Evolutionary conservation across 2,797 vertebrate species (phyloP), one percentile per base, ranked within the genome.

Genomic region (Chaetodon trifasciatus): DNA sequence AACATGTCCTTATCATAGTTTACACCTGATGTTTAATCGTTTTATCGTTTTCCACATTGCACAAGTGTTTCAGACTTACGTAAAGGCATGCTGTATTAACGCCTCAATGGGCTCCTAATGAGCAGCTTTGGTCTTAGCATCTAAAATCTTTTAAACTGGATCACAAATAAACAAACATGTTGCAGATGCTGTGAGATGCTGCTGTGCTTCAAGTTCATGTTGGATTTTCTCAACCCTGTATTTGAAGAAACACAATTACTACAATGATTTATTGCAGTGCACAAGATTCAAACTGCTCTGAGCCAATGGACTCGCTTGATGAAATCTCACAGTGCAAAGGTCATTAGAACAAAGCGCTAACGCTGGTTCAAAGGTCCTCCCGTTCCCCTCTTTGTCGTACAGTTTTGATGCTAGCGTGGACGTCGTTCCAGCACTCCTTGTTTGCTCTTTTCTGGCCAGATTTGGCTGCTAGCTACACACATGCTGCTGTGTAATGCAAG

Each of bases 351-450:
- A 56, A 56, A 68, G 56, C 44, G 35, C 23, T 65, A 57, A 56
- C 37, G 24, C 39, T 1, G 42, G 79, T 70, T 62, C 86, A 88
- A 87, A 89, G 86, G 86, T 89, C 64, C 15, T 1, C 0, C 19
- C 17, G 21, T 32, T 19, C 5, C 11, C 23, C 21, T 73, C 56
- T 47, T 44, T 35, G 8, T 39, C 17, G 19, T 9, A 13, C 16
- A 1, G 5, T 24, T 5, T 35, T 4, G 9, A 58, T 40, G 53
- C 46, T 5, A 40, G 12, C 5, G 8, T 49, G 44, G 56, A 47
- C 13, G 5, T 49, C 23, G 23, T 16, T 64, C 55, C 53, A 53
- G 44, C 49, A 11, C 16, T 53, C 28, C 17, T 7, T 61, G 53
- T 60, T 47, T 42, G 40, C 23, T 62, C 40, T 23, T 19, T n/a